phyloP scores from a whole-genome alignment of 2,888 invertebrate species.

The Ennomos erosarius region DNA sequence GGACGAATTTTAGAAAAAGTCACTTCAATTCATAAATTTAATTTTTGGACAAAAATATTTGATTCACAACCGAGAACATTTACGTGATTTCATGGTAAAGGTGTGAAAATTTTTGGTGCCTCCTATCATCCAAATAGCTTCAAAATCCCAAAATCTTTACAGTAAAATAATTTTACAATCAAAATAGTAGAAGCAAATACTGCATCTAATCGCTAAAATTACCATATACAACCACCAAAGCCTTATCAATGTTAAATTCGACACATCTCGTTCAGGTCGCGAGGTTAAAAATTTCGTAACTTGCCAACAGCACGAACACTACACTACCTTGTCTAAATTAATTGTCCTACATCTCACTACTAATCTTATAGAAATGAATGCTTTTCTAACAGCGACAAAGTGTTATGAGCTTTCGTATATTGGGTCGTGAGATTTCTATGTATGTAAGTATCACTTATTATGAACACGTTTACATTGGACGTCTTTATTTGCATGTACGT shows the following conservation, averaged over 20 bases:
- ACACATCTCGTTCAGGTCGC: constrained; percentile 43
- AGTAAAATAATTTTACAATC: too few relatives aligned
- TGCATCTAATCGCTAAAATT: neutral
- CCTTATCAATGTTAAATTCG: constrained; percentile 48
- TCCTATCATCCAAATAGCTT: too few relatives aligned
- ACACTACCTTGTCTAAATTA: constrained; percentile 6
- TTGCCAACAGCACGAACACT: constrained; percentile 1
- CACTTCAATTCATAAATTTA: too few relatives aligned
- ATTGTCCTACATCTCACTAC: neutral
- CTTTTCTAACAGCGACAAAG: constrained; percentile 4
- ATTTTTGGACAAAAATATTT: too few relatives aligned
- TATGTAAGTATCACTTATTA: constrained; percentile 52
- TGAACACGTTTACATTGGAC: constrained; percentile 42
- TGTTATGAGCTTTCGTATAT: too few relatives aligned
- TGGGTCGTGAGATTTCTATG: neutral
- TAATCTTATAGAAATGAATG: too few relatives aligned
- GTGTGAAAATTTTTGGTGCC: too few relatives aligned
- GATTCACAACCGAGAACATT: too few relatives aligned
- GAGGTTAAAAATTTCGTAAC: constrained; percentile 47
- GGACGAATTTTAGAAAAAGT: too few relatives aligned
- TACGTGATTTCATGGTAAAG: too few relatives aligned
- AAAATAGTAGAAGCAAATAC: too few relatives aligned
- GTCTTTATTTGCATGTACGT: constrained; percentile 58
- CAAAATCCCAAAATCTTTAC: too few relatives aligned
- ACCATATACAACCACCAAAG: constrained; percentile 37